Evolutionary conservation across 2,113 vertebrate species (phyloP).

Genomic region (Syngnathus scovelli): DNA sequence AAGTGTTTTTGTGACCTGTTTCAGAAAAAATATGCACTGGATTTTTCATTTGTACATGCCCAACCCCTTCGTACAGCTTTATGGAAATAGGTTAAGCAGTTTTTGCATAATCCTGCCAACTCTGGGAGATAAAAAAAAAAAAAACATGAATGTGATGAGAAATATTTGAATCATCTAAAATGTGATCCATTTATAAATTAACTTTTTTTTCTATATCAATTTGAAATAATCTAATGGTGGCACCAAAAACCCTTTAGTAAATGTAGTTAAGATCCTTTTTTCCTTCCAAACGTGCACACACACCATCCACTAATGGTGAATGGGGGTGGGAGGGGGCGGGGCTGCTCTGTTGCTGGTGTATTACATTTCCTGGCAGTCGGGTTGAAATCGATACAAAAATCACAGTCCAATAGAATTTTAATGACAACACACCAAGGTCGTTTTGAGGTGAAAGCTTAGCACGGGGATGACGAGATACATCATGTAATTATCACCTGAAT

Average conservation of each 20-base stretch:
- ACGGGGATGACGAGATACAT: not conserved
- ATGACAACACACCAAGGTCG: constrained; percentile 10
- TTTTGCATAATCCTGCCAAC: constrained; percentile 6
- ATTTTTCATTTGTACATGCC: not conserved
- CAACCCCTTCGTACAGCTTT: not conserved
- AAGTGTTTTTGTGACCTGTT: not conserved
- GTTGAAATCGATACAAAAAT: constrained; percentile 44
- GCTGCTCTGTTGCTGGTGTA: constrained; percentile 21
- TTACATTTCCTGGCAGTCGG: constrained; percentile 41
- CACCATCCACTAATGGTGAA: not conserved
- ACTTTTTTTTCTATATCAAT: not conserved
- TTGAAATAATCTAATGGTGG: not conserved
- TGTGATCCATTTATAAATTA: not conserved
- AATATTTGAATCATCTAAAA: not conserved
- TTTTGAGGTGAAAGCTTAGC: constrained; percentile 7
- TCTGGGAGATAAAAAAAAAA: not conserved
- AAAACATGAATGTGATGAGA: not conserved
- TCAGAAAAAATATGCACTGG: not conserved
- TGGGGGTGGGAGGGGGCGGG: not conserved
- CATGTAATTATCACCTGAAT: not conserved
- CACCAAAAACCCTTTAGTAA: not conserved
- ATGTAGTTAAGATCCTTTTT: not conserved
- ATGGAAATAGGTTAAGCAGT: constrained; percentile 3
- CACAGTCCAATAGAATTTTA: constrained; percentile 19
- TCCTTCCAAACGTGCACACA: not conserved